A percentile compares a stretch with the other conserved stretches of the same genome.
Conservation (phyloP, 2,113 vertebrate species). For the Silurus meridionalis region DNA sequence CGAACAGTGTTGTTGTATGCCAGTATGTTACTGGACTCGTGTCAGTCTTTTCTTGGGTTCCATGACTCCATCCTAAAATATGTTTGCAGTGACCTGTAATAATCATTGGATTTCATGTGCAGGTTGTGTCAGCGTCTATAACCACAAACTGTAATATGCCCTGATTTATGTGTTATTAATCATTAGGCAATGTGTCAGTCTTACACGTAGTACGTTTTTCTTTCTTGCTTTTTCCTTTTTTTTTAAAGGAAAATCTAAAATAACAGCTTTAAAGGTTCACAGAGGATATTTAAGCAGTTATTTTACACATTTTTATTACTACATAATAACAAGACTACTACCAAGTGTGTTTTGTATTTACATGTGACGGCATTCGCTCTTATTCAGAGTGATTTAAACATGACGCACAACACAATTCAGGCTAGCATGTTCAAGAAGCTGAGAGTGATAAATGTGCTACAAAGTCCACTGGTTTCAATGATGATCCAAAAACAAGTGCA, state of each 20-base stretch:
- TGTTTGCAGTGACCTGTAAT: conserved; percentile 37
- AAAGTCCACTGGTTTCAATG: not conserved
- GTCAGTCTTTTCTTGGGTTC: conserved; percentile 41
- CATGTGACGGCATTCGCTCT: not conserved
- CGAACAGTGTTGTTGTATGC: conserved; percentile 27
- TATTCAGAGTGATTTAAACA: not conserved
- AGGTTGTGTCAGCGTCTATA: conserved; percentile 38
- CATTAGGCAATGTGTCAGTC: conserved; percentile 37
- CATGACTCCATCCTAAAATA: conserved; percentile 33
- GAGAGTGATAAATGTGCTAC: not conserved
- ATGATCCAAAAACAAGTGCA: not conserved
- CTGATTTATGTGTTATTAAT: conserved; percentile 36
- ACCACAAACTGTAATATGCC: conserved; percentile 37
- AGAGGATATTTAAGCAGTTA: not conserved
- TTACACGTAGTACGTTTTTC: not conserved
- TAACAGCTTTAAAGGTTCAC: not conserved
- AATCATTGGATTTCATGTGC: conserved; percentile 38
- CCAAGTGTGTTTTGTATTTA: not conserved
- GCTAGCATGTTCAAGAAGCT: not conserved
- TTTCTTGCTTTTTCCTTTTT: no score
- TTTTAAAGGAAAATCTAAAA: conserved; percentile 19
- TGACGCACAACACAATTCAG: not conserved
- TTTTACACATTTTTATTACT: not conserved
- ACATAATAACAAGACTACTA: not conserved
- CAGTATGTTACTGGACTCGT: conserved; percentile 31